Evolutionary conservation across 2,797 vertebrate genomes (phyloP), one percentile per base, ranked within the genome.

Genomic region (Danio aesculapii): DNA sequence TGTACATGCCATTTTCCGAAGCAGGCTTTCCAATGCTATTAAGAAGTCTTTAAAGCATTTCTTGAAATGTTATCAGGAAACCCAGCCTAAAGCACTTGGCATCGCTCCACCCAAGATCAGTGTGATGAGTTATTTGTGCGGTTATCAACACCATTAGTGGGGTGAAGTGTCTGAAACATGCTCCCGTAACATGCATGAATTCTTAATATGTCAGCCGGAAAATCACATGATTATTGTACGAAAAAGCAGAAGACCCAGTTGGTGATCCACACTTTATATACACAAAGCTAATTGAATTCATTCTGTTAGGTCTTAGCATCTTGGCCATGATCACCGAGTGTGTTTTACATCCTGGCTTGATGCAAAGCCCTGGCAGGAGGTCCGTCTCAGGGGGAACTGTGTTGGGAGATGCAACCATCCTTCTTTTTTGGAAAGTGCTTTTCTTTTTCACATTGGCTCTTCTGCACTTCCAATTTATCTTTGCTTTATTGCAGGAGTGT

Each of bases 291-390:
- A 47, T 10, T 21, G 17, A 16, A 73, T 59, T 21, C 0, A 5
- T 58, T 73, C n/a, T 46, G n/a, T 72, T 46, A 58, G 53, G n/a
- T 7, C 11, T 58, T 58, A 58, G 41, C n/a, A 14, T 55, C 8
- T 76, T 77, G n/a, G 62, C n/a, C 17, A 46, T 30, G 8, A 11
- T 47, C 53, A 12, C 41, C 5, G 43, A 0, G 2, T n/a, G 13
- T 12, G 17, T 67, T 39, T n/a, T 21, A 47, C 41, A 77, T 30
- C 41, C 52, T 67, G 62, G 50, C 52, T 67, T 67, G 8, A 9
- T 16, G 17, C 75, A 57, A 47, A 75, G 14, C 73, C 44, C 41
- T 58, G 68, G 59, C 61, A 83, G 44, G 67, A 64, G 57, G 61
- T 77, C 59, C 50, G 53, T 74, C 47, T 71, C 68, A 47, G 49